phyloP scores from a whole-genome alignment of 64 coral and sea anemone species.

The Montipora efflorescens region DNA sequence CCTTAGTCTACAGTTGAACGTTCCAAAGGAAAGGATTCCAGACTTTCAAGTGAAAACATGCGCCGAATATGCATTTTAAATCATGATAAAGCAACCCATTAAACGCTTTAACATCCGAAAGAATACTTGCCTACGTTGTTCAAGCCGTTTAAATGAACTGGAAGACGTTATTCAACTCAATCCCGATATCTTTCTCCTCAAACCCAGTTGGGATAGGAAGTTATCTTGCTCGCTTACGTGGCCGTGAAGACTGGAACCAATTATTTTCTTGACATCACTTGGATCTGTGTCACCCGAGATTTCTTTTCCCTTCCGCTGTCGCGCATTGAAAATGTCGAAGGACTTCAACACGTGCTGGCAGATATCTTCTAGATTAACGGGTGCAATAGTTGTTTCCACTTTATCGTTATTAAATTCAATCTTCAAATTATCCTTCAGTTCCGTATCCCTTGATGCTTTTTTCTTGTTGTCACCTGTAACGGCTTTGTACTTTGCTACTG shows the following conservation, averaged over 20 bases:
- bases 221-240: neutral
- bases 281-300: neutral
- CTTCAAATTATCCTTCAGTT: neutral
- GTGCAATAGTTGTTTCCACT: neutral
- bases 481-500: neutral
- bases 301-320: neutral
- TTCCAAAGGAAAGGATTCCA: no score
- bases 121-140: neutral
- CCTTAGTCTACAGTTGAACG: no score
- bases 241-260: no score
- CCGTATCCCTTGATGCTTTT: neutral
- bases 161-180: neutral
- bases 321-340: conserved; percentile 34
- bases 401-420: neutral
- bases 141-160: neutral
- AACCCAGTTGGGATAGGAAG: conserved; percentile 21
- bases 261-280: neutral
- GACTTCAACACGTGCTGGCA: conserved; percentile 41
- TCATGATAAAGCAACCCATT: no score
- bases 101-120: no score
- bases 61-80: no score
- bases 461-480: neutral
- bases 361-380: conserved; percentile 34
- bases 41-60: no score
- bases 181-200: neutral